phyloP scores from a whole-genome alignment of 1,140 invertebrate species.

The Ceratina calcarata region DNA sequence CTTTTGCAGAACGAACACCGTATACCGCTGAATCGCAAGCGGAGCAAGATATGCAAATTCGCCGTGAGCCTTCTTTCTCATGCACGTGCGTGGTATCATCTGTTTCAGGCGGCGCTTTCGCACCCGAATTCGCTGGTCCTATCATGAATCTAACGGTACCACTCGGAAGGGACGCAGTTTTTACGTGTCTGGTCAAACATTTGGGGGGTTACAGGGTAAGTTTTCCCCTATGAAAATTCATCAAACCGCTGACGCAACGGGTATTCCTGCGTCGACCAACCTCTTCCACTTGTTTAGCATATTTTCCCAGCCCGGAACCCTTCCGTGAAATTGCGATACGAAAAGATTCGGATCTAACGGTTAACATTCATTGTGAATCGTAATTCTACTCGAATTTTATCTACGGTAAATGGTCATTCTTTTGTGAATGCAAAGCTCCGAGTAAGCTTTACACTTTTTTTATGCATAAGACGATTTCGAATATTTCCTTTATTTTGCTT shows the following conservation, averaged over 20 bases:
- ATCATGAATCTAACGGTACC: slow-evolving; percentile 92
- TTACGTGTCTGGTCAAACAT: slow-evolving; percentile 92
- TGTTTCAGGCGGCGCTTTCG: slow-evolving; percentile 84
- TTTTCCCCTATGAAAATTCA: slow-evolving; percentile 56
- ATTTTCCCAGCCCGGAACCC: not conserved
- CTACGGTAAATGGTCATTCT: not conserved
- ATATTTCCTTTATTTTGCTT: not conserved
- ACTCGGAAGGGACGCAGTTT: slow-evolving; percentile 91
- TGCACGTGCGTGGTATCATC: slow-evolving; percentile 32
- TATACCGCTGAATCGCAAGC: slow-evolving; percentile 33
- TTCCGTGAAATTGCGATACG: not conserved
- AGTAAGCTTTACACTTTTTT: too few relatives aligned
- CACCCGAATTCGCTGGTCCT: slow-evolving; percentile 91
- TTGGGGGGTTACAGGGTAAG: slow-evolving; percentile 94
- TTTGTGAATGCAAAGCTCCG: too few relatives aligned
- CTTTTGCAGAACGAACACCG: slow-evolving; percentile 32
- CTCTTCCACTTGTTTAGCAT: not conserved
- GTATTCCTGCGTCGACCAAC: not conserved
- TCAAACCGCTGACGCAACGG: not conserved
- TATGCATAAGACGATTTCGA: too few relatives aligned
- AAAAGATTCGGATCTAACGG: not conserved
- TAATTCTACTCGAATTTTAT: not conserved
- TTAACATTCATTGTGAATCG: not conserved
- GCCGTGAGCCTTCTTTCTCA: slow-evolving; percentile 23
- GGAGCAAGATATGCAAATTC: slow-evolving; percentile 42